These are phyloP conservation scores for Sebastes aleutianus DNA, from an alignment of 2,797 vertebrate species.

Conservation along the genomic window DNA sequence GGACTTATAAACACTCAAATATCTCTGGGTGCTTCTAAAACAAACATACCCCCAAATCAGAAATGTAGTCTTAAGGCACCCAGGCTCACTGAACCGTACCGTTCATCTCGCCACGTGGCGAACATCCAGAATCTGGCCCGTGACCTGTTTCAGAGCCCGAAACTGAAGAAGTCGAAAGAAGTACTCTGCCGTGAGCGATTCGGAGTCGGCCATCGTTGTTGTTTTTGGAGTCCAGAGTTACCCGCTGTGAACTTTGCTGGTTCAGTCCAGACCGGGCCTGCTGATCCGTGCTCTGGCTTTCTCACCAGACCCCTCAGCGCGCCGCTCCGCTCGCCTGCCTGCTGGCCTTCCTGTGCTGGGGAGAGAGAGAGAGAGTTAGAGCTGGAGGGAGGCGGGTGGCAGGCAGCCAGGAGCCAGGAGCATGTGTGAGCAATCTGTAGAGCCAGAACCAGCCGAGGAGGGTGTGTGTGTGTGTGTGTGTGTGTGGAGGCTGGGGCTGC, in stretches of 20 bases:
- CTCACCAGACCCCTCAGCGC: conserved; percentile 34
- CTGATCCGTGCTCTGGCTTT: conserved; percentile 38
- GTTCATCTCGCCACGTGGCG: conserved; percentile 19
- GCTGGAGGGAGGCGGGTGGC: conserved; percentile 47
- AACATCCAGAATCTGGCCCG: conserved; percentile 7
- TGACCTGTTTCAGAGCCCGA: conserved; percentile 3
- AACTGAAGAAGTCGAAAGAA: neutral
- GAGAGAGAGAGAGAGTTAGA: conserved; percentile 31
- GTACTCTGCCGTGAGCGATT: neutral
- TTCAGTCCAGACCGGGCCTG: conserved; percentile 39
- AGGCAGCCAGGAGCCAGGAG: conserved; percentile 54
- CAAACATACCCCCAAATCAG: conserved; percentile 33
- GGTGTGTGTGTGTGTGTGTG: neutral
- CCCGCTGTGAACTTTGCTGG: conserved; percentile 40
- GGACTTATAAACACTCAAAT: conserved; percentile 19
- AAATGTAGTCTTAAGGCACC: conserved; percentile 15
- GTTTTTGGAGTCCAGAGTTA: conserved; percentile 28
- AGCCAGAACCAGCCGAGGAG: conserved; percentile 21
- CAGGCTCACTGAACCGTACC: conserved; percentile 16
- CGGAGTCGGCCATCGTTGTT: conserved; percentile 1
- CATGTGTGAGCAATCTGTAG: conserved; percentile 75
- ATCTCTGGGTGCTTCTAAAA: conserved; percentile 23
- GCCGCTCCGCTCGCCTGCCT: conserved; percentile 44
- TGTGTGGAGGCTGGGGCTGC: neutral
- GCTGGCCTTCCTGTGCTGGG: conserved; percentile 59